Evolutionary conservation across 2,797 vertebrate genomes (phyloP).

Genomic region (Antrozous pallidus): DNA sequence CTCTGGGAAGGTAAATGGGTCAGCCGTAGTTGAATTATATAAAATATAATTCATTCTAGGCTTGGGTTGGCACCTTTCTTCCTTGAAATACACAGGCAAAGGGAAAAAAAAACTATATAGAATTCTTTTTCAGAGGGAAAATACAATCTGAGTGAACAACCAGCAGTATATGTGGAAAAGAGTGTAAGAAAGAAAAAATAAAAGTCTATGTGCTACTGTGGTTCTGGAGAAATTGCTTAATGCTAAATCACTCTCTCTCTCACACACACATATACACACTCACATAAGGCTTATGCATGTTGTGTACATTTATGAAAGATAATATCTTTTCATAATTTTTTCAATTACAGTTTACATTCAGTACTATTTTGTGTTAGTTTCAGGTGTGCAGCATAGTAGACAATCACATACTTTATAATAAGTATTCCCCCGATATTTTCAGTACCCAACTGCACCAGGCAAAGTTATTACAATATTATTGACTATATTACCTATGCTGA

Average conservation of each 20-base stretch:
- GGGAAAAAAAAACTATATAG: background rate
- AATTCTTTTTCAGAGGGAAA: background rate
- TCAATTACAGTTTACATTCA: background rate
- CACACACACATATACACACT: fast-evolving
- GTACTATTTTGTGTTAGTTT: background rate
- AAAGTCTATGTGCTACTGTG: background rate
- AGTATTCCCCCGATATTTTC: background rate
- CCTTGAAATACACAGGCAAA: background rate
- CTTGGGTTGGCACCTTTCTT: background rate
- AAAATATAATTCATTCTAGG: background rate
- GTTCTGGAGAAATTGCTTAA: background rate
- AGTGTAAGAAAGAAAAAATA: background rate
- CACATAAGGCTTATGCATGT: background rate
- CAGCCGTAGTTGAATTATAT: background rate
- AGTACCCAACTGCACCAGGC: background rate
- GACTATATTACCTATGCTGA: background rate
- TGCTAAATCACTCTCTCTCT: background rate
- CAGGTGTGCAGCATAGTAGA: background rate
- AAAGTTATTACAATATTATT: no score
- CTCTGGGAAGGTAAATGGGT: background rate
- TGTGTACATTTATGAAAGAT: background rate
- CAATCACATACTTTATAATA: background rate
- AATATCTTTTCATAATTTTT: background rate
- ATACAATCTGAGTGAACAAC: background rate
- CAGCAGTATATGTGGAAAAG: background rate